These are phyloP conservation scores for Rhinoraja longicauda DNA, from an alignment of 2,797 vertebrate genomes.

Conservation along the genomic window DNA sequence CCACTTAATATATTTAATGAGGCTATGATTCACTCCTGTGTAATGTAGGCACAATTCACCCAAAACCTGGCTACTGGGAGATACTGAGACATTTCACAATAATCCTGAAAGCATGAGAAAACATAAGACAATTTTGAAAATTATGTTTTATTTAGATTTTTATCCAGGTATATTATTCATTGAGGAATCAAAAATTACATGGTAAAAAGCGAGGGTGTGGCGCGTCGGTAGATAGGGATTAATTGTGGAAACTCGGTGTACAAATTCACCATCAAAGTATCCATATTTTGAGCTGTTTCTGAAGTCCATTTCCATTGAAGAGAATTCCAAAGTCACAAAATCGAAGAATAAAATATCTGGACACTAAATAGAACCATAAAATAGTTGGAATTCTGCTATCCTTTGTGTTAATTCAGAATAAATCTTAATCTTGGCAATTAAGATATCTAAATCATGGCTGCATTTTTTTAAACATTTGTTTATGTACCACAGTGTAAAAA, in stretches of 20 bases:
- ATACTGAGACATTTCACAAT: not conserved
- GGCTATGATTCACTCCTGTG: not conserved
- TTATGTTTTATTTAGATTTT: not conserved
- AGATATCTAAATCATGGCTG: not conserved
- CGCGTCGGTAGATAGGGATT: too few species aligned
- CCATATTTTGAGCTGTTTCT: not conserved
- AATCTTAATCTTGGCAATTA: not conserved
- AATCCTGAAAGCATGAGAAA: not conserved
- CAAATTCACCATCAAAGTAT: not conserved
- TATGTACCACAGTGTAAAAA: not conserved
- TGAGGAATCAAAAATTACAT: not conserved
- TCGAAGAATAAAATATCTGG: too few species aligned
- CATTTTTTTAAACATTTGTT: not conserved
- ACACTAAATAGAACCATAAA: too few species aligned
- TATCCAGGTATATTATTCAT: not conserved
- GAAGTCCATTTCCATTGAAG: not conserved
- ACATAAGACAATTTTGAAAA: not conserved
- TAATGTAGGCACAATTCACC: not conserved
- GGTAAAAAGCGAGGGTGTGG: too few species aligned
- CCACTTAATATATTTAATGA: not conserved
- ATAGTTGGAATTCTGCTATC: not conserved
- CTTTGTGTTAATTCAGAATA: not conserved
- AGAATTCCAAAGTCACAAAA: too few species aligned
- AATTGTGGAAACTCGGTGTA: not conserved
- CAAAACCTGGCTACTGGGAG: not conserved